A percentile compares a stretch with the other conserved stretches of the same genome.
Evolutionary conservation across 2,888 invertebrate species (phyloP).

Genomic region (Lapara coniferarum): DNA sequence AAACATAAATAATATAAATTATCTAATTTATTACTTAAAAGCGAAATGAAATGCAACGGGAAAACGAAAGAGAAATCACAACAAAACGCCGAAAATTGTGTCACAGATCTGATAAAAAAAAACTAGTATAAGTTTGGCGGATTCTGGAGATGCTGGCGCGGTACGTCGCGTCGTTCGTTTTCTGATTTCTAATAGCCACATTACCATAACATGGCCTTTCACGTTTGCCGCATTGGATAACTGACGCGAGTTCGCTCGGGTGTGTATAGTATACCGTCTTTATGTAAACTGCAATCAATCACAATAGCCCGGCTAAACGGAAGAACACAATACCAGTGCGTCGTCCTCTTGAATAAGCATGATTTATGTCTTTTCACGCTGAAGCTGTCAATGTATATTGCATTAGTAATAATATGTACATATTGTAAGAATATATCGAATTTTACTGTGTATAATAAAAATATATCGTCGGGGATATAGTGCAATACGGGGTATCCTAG

Average conservation of each 20-base stretch:
- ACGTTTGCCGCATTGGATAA: slow-evolving; percentile 67
- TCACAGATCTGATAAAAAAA: slow-evolving; percentile 42
- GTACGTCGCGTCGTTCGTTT: slow-evolving; percentile 53
- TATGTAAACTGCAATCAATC: slow-evolving; percentile 13
- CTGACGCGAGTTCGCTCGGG: slow-evolving; percentile 50
- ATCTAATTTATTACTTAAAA: slow-evolving; percentile 18
- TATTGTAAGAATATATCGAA: not conserved
- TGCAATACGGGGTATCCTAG: too few relatives aligned
- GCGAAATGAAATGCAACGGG: slow-evolving; percentile 21
- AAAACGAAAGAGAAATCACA: slow-evolving; percentile 40
- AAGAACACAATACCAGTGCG: slow-evolving; percentile 12
- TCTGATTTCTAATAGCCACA: slow-evolving; percentile 74
- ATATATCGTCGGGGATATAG: too few relatives aligned
- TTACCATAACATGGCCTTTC: slow-evolving; percentile 78
- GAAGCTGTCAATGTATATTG: not conserved
- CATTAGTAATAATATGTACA: not conserved
- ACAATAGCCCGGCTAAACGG: not conserved
- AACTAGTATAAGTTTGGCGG: slow-evolving; percentile 43
- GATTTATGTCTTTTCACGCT: not conserved
- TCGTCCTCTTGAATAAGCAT: not conserved
- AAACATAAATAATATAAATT: slow-evolving; percentile 5
- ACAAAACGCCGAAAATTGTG: slow-evolving; percentile 39
- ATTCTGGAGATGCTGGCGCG: slow-evolving; percentile 51
- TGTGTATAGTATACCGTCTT: not conserved
- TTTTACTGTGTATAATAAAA: too few relatives aligned